Evolutionary conservation across 2,797 vertebrate species (phyloP), one percentile per base, ranked within the genome.

Genomic region (Takifugu ocellatus): DNA sequence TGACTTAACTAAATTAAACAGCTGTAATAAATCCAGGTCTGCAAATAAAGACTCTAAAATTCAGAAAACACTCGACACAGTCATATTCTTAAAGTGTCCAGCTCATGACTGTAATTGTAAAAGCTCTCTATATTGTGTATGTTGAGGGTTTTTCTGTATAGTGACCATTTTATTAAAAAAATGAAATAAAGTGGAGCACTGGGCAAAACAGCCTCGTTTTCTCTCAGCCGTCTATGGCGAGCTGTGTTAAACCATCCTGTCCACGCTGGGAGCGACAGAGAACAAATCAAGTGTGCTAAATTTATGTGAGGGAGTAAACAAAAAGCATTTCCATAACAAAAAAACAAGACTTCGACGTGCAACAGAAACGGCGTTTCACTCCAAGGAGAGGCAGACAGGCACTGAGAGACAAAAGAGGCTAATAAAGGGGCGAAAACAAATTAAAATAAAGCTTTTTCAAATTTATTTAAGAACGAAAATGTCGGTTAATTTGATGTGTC

Each of bases 231-330:
- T 90, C 91, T 91, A 93, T 92, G 90, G 91, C 86, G 91, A 91
- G 92, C 92, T 91, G 92, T 94, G 94, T 94, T 93, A 94, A 90
- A 90, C 91, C 90, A 91, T 92, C 90, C 86, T 93, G 93, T 93
- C 93, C 89, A 94, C 92, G 93, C 90, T 92, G 92, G 92, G 91
- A 84, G 88, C 86, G 84, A 95, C 94, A 94, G 92, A 92, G 93
- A 94, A 94, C 93, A 96, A 95, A 92, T 94, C 92, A 94, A 95
- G 93, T 95, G 95, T 94, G 93, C 93, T 91, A 94, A 95, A 95
- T 94, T 92, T 94, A 92, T 92, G 94, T 94, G 93, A 92, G 92
- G 91, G 92, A 92, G 61, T 93, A 95, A 96, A 96, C 93, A 94
- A 94, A 26, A 93, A 88, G 15, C 84, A 97, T 96, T 96, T 96